These are phyloP conservation scores for Hesperia comma DNA, from an alignment of 2,888 invertebrate genomes.

Conservation along the genomic window DNA sequence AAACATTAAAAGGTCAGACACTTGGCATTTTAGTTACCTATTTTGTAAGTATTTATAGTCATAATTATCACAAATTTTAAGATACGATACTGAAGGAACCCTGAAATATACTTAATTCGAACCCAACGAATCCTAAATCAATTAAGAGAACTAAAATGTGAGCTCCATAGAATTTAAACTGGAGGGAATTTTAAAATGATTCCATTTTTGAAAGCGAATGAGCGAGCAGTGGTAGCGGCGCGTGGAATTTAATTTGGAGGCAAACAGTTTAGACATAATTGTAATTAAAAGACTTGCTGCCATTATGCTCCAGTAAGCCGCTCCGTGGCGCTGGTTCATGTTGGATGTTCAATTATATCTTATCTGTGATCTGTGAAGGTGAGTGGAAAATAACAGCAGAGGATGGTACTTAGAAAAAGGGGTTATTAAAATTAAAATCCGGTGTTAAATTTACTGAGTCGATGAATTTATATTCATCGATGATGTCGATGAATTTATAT, in stretches of 20 bases:
- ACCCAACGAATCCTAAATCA: too few species aligned
- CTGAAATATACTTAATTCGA: too few species aligned
- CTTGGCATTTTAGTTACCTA: too few species aligned
- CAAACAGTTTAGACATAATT: constrained; percentile 32
- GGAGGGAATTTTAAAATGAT: constrained; percentile 13
- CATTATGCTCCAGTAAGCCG: constrained; percentile 7
- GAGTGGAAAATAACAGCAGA: background rate
- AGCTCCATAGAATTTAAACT: constrained; percentile 14
- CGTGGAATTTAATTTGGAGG: constrained; percentile 33
- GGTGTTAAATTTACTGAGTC: too few species aligned
- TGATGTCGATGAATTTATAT: too few species aligned
- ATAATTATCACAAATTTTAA: too few species aligned
- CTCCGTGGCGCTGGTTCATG: background rate
- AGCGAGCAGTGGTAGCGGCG: constrained; percentile 3
- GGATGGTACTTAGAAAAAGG: too few species aligned
- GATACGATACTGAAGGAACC: too few species aligned
- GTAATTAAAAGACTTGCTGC: constrained; percentile 32
- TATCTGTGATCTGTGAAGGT: background rate
- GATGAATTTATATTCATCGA: too few species aligned
- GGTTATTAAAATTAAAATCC: too few species aligned
- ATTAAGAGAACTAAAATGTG: background rate
- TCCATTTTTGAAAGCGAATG: constrained; percentile 24
- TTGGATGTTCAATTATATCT: background rate
- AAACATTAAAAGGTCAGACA: too few species aligned
- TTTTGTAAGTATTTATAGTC: too few species aligned